phyloP scores from a whole-genome alignment of 2,797 vertebrate genomes.

The Arvicola amphibius region DNA sequence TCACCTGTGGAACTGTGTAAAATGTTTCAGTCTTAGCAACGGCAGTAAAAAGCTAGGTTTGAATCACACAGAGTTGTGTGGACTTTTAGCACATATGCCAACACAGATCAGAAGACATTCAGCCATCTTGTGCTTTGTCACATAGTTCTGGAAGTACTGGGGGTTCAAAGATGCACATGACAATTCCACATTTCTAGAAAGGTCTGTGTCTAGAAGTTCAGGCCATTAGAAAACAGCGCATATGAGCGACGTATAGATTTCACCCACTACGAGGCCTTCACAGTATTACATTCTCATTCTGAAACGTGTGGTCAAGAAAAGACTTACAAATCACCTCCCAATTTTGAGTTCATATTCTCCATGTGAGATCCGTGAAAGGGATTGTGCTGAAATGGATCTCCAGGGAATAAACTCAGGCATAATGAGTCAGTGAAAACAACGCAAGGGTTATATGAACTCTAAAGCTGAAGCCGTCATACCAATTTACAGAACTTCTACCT shows the following conservation, averaged over 20 bases:
- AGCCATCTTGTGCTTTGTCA: neutral
- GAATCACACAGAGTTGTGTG: neutral
- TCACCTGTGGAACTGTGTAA: neutral
- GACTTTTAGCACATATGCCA: neutral
- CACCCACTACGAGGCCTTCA: neutral
- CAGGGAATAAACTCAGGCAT: slow-evolving; percentile 30
- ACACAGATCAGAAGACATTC: neutral
- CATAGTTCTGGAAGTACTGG: neutral
- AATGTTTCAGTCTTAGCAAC: slow-evolving; percentile 2
- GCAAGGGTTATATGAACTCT: neutral
- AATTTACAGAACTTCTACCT: neutral
- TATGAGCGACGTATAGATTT: neutral
- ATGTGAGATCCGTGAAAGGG: neutral
- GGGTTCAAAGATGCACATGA: neutral
- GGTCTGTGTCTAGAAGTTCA: neutral
- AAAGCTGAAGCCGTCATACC: neutral
- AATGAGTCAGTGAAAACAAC: slow-evolving; percentile 6
- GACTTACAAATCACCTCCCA: slow-evolving; percentile 40
- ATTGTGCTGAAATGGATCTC: neutral
- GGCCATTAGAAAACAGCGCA: neutral
- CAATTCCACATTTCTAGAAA: slow-evolving; percentile 30
- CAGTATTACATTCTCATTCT: neutral
- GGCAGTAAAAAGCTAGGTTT: slow-evolving; percentile 4
- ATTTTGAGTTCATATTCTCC: neutral
- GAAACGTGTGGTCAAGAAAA: neutral